Conservation (phyloP, 2,113 vertebrate species). For the Asarcornis scutulata region DNA sequence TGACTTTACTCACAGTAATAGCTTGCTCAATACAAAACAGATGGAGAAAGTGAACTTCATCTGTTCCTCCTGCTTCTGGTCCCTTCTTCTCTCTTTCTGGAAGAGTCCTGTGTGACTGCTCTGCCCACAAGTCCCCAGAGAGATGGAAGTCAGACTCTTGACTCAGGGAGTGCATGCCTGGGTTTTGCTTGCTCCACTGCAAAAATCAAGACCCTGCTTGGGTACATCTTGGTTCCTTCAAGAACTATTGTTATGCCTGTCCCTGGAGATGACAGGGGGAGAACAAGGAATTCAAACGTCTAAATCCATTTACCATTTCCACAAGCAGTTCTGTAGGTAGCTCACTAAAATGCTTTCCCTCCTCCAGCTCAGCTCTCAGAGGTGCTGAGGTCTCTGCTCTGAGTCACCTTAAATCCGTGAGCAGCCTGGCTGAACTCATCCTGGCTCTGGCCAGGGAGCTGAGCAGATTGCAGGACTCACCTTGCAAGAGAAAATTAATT, state of each 20-base stretch:
- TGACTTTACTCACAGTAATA: slow-evolving; percentile 68
- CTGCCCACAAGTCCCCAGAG: not conserved
- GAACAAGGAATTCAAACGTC: not conserved
- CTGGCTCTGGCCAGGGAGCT: not conserved
- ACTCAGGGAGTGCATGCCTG: rapidly evolving
- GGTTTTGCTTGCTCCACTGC: not conserved
- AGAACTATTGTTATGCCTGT: not conserved
- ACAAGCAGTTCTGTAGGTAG: not conserved
- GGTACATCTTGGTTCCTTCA: not conserved
- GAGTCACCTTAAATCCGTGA: not conserved
- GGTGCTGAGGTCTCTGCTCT: not conserved
- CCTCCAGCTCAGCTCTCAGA: not conserved
- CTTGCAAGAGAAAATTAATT: not conserved
- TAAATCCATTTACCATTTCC: not conserved
- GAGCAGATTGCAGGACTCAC: not conserved
- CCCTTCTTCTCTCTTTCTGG: not conserved
- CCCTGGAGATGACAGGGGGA: not conserved
- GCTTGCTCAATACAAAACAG: slow-evolving; percentile 70
- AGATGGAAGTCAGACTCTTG: not conserved
- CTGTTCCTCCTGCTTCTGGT: slow-evolving; percentile 38
- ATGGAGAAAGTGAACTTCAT: slow-evolving; percentile 66
- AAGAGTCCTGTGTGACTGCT: not conserved
- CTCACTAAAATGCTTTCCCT: not conserved
- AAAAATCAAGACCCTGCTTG: not conserved
- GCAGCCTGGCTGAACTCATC: not conserved